These are phyloP conservation scores for Amphipyra tragopoginis DNA, from an alignment of 2,888 invertebrate genomes.

Conservation along the genomic window DNA sequence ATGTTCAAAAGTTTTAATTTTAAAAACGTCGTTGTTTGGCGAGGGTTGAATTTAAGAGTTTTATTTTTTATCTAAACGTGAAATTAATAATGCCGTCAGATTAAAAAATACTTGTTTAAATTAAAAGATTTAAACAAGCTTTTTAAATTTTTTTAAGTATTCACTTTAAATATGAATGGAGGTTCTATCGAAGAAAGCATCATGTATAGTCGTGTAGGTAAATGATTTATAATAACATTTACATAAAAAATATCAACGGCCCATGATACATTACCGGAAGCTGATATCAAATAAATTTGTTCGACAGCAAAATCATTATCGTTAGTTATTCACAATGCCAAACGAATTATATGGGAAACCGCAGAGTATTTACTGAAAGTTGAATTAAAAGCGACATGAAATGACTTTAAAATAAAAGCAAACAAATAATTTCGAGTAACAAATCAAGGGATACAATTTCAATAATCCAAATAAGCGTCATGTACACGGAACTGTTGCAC, in stretches of 20 bases:
- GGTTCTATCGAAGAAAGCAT: conserved; percentile 11
- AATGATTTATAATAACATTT: not conserved
- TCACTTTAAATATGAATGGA: too few species aligned
- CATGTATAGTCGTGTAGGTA: not conserved
- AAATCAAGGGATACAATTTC: conserved; percentile 39
- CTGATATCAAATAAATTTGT: conserved; percentile 36
- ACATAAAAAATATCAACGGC: conserved; percentile 22
- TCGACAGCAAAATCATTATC: conserved; percentile 26
- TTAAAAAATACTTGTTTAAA: too few species aligned
- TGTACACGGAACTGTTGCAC: conserved; percentile 51
- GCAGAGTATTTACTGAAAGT: conserved; percentile 2
- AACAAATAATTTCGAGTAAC: conserved; percentile 7
- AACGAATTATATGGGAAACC: conserved; percentile 3
- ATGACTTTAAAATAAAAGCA: conserved; percentile 6
- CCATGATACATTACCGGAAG: conserved; percentile 34
- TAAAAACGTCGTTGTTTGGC: conserved; percentile 14
- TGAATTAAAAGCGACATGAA: conserved; percentile 16
- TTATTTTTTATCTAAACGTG: too few species aligned
- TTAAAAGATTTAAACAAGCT: too few species aligned
- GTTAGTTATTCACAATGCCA: conserved; percentile 10
- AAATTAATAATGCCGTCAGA: too few species aligned
- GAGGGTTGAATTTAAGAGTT: conserved; percentile 1
- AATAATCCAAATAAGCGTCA: conserved; percentile 39
- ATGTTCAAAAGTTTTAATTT: conserved; percentile 11
- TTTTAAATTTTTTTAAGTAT: not conserved